Evolutionary conservation across 2,888 invertebrate species (phyloP).

Genomic region (Brenthis daphne): DNA sequence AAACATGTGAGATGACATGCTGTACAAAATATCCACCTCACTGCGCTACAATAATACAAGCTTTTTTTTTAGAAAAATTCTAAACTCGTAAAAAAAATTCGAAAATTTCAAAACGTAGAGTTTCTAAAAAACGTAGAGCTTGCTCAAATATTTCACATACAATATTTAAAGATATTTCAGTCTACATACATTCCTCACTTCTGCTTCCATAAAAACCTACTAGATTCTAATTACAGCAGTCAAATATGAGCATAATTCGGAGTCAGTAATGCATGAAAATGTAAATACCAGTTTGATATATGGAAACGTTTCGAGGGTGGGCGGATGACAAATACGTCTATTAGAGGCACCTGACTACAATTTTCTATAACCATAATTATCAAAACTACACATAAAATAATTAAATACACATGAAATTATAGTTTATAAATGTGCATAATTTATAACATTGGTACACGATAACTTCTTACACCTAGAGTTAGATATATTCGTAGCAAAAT

Average conservation of each 20-base stretch:
- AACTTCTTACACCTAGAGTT: background rate
- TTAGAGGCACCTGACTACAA: conserved; percentile 70
- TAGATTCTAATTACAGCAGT: conserved; percentile 24
- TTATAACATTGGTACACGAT: background rate
- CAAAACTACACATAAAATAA: conserved; percentile 21
- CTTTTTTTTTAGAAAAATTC: too few species aligned
- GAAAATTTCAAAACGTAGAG: too few species aligned
- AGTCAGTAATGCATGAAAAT: conserved; percentile 53
- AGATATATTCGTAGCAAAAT: background rate
- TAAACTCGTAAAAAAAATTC: too few species aligned
- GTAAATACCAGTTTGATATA: conserved; percentile 67
- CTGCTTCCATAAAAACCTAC: conserved; percentile 10
- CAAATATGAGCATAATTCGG: conserved; percentile 37
- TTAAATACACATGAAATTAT: background rate
- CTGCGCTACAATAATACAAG: too few species aligned
- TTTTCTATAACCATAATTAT: conserved; percentile 54
- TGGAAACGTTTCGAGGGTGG: conserved; percentile 63
- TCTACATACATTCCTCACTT: conserved; percentile 2
- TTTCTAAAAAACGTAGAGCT: too few species aligned
- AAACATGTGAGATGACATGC: too few species aligned
- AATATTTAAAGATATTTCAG: background rate
- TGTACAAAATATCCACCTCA: too few species aligned
- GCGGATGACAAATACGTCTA: conserved; percentile 72
- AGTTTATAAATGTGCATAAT: background rate
- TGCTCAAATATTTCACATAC: too few species aligned